Evolutionary conservation across 2,888 invertebrate species (phyloP).

Genomic region (Callyntrura sp.): DNA sequence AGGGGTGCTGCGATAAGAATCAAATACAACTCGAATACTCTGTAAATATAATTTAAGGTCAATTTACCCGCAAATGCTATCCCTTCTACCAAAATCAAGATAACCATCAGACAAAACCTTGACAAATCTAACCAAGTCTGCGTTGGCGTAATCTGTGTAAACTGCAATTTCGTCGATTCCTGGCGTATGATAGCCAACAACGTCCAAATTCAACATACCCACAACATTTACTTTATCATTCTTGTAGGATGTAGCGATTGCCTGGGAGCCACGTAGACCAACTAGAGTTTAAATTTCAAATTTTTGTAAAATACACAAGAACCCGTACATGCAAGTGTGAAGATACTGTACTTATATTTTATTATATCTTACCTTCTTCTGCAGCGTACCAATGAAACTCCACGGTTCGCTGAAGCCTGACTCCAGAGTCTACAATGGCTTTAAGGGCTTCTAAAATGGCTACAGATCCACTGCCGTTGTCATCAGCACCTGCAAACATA

Average conservation of each 20-base stretch:
- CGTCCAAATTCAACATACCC: conserved; percentile 63
- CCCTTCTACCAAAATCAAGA: conserved; percentile 10
- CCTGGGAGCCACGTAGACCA: conserved; percentile 46
- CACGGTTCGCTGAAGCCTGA: conserved; percentile 46
- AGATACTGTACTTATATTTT: no score
- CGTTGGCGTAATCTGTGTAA: conserved; percentile 56
- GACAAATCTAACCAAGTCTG: conserved; percentile 38
- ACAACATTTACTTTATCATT: conserved; percentile 22
- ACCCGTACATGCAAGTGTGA: no score
- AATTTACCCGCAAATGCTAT: conserved; percentile 53
- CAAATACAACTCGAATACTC: no score
- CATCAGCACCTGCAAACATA: conserved; percentile 70
- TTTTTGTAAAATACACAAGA: no score
- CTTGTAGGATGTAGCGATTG: conserved; percentile 14
- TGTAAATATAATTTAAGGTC: no score
- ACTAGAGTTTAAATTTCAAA: no score
- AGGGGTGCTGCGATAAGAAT: no score
- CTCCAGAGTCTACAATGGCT: conserved; percentile 44
- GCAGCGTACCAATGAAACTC: conserved; percentile 78
- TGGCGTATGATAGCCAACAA: conserved; percentile 57
- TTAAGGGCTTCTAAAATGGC: conserved; percentile 56
- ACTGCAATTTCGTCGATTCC: conserved; percentile 43
- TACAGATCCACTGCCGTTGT: conserved; percentile 63
- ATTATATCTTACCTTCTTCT: no score
- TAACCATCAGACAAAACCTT: conserved; percentile 63